Evolutionary conservation across 2,888 invertebrate species (phyloP).

Genomic region (Pherbina coryleti): DNA sequence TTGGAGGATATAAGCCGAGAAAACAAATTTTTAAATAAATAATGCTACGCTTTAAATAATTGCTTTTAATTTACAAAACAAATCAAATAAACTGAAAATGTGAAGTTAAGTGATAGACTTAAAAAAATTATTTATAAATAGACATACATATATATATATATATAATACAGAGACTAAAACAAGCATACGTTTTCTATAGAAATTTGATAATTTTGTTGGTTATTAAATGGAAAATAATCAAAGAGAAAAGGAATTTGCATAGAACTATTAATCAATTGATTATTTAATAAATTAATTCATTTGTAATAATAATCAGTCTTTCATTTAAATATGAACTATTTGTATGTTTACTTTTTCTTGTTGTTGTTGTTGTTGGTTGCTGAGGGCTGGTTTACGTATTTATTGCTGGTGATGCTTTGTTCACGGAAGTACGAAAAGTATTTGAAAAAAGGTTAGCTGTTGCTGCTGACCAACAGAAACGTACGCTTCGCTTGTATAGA

Average conservation of each 20-base stretch:
- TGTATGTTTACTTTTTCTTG: conserved; percentile 1
- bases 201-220: neutral
- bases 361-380: neutral
- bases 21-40: neutral
- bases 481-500: too few species aligned
- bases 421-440: too few species aligned
- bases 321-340: conserved; percentile 23
- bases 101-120: neutral
- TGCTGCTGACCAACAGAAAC: too few species aligned
- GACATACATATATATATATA: too few species aligned
- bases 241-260: neutral
- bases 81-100: neutral
- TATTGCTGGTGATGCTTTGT: neutral
- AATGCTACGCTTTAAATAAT: neutral
- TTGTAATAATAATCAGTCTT: conserved; percentile 34
- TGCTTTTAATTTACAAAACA: conserved; percentile 1
- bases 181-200: neutral
- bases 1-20: neutral
- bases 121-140: neutral
- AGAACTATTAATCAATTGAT: neutral
- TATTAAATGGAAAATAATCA: too few species aligned
- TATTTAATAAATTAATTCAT: neutral
- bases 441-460: too few species aligned
- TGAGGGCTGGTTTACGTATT: neutral
- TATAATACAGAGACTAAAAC: neutral